Base-by-base conservation (phyloP, 2,113 vertebrate genomes). In the Canis aureus region DNA sequence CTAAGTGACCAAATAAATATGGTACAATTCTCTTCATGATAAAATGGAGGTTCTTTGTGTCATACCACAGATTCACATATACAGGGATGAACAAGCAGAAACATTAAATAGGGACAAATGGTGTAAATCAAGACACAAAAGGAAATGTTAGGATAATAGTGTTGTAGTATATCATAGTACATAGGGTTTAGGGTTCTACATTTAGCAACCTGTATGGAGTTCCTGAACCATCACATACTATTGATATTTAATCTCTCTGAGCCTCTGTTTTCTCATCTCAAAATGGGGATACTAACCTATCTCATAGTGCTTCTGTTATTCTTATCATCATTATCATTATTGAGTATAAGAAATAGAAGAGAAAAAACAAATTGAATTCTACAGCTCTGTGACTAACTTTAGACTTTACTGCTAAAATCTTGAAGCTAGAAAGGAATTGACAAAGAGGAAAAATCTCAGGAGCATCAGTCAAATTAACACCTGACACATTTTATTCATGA, bases 391-490 rank as follows among this genome's bases (percentile, higher is more conserved):
- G 35, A 66, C 55, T 74, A 11, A 96, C n/a, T 94, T 93, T 88
- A 81, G 16, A 29, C 2, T 64, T 69, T 64, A 79, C 80, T 76
- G 8, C 15, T 62, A 76, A 88, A 96, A 91, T 69, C 3, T 76
- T 60, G 43, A 88, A 91, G 27, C 22, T 78, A 62, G 29, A 95
- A 92, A 92, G 32, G 5, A 94, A 88, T 20, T 91, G n/a, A 38
- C 22, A 89, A 53, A 80, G 79, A 53, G 82, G 49, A 95, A 84
- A 97, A 91, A 84, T 15, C 79, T 95, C 16, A 73, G 49, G 69
- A 62, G 29, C 62, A 84, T 67, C 23, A 73, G 9, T 96, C 51
- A 91, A 91, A 91, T 94, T 89, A 94, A 95, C 2, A 74, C 16
- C 43, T 66, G 29, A 49, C 20, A 74, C 38, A 97, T 80, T 57